These are phyloP conservation scores for Pheosia tremula DNA, from an alignment of 2,888 invertebrate genomes.

Conservation along the genomic window DNA sequence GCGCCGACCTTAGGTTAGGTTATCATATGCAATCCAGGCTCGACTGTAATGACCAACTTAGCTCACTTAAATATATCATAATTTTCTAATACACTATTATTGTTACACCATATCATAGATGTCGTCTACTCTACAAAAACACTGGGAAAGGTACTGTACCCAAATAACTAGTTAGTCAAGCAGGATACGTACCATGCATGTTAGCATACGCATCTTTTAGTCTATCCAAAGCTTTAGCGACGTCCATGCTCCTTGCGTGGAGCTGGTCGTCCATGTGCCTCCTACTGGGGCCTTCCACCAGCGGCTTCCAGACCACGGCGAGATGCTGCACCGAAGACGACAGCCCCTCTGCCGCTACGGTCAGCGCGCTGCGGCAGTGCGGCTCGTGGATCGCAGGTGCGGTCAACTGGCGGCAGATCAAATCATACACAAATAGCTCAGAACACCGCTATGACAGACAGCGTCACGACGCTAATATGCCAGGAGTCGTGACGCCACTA, in stretches of 20 bases:
- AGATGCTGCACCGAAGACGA: slow-evolving; percentile 51
- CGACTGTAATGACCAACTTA: too few species aligned
- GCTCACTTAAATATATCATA: too few species aligned
- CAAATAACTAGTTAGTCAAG: too few species aligned
- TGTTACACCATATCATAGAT: too few species aligned
- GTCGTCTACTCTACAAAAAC: too few species aligned
- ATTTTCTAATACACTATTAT: too few species aligned
- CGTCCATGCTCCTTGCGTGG: slow-evolving; percentile 40
- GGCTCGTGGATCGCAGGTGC: slow-evolving; percentile 64
- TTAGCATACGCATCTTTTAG: slow-evolving; percentile 50
- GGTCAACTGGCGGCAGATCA: slow-evolving; percentile 49
- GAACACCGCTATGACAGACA: not conserved
- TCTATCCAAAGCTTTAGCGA: slow-evolving; percentile 59
- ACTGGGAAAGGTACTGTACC: too few species aligned
- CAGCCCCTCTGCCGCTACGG: slow-evolving; percentile 55
- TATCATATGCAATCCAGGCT: too few species aligned
- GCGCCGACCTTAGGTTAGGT: too few species aligned
- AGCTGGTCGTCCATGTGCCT: slow-evolving; percentile 41
- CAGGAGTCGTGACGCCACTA: not conserved
- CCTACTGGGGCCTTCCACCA: slow-evolving; percentile 46
- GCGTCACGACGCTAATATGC: not conserved
- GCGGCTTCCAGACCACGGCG: slow-evolving; percentile 47
- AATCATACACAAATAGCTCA: not conserved
- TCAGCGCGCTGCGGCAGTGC: slow-evolving; percentile 69
- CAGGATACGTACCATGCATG: slow-evolving; percentile 28